These are phyloP conservation scores for Dascyllus trimaculatus DNA, from an alignment of 2,113 vertebrate genomes.

Conservation along the genomic window DNA sequence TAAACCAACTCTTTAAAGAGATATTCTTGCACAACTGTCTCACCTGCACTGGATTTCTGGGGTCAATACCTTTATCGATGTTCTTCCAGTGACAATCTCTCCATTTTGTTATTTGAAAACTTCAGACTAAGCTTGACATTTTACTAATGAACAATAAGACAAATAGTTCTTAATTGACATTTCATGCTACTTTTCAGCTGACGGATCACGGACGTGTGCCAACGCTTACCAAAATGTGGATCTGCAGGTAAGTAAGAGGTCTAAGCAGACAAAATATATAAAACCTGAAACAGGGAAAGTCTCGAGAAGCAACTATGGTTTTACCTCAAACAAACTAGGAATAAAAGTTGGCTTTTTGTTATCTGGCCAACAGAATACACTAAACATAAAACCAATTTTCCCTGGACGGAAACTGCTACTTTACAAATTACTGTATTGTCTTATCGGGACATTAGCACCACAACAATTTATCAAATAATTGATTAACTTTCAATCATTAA, in stretches of 20 bases:
- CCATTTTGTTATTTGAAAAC: too few species aligned
- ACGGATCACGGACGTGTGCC: background rate
- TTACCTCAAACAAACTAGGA: background rate
- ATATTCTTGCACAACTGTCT: too few species aligned
- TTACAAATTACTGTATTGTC: too few species aligned
- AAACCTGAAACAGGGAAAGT: background rate
- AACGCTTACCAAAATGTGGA: background rate
- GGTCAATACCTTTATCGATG: too few species aligned
- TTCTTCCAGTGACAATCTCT: too few species aligned
- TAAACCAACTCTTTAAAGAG: too few species aligned
- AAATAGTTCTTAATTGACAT: background rate
- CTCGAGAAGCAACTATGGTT: background rate
- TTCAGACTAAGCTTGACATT: background rate
- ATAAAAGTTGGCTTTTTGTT: background rate
- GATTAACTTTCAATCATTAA: too few species aligned
- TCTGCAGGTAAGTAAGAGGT: background rate
- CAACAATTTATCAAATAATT: too few species aligned
- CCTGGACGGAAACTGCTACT: too few species aligned
- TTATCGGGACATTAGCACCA: too few species aligned
- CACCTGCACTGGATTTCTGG: too few species aligned
- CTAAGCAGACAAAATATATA: background rate
- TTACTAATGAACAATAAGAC: background rate
- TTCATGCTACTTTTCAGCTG: background rate
- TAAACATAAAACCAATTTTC: background rate
- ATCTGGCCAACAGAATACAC: background rate